phyloP scores from a whole-genome alignment of 2,797 vertebrate genomes.

The Lutjanus argentimaculatus region DNA sequence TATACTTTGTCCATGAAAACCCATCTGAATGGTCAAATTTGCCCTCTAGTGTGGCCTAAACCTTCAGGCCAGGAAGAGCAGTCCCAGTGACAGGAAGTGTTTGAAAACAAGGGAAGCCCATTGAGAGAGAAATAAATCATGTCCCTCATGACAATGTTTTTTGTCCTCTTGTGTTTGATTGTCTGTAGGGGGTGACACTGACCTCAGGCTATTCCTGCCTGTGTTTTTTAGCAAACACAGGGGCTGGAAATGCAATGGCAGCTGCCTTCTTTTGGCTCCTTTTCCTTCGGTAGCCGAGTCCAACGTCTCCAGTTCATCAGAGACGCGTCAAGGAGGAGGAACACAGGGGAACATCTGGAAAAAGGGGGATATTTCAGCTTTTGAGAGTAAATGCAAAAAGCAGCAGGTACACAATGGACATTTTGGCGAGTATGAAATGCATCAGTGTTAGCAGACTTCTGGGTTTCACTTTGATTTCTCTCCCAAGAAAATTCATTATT shows the following conservation, averaged over 20 bases:
- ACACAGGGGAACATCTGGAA: slow-evolving; percentile 82
- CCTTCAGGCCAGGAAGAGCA: slow-evolving; percentile 54
- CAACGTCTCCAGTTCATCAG: slow-evolving; percentile 74
- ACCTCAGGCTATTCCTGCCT: slow-evolving; percentile 64
- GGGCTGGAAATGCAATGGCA: slow-evolving; percentile 65
- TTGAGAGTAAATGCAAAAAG: slow-evolving; percentile 82
- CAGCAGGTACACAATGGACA: slow-evolving; percentile 83
- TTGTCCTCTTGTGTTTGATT: slow-evolving; percentile 66
- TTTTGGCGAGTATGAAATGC: slow-evolving; percentile 72
- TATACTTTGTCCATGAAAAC: slow-evolving; percentile 21
- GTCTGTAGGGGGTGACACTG: slow-evolving; percentile 62
- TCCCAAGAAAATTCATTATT: slow-evolving; percentile 75
- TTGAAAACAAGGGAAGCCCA: slow-evolving; percentile 76
- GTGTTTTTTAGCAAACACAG: slow-evolving; percentile 51
- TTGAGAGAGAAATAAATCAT: slow-evolving; percentile 72
- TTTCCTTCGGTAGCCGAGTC: slow-evolving; percentile 61
- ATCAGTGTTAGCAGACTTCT: slow-evolving; percentile 68
- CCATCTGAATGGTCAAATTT: slow-evolving; percentile 1
- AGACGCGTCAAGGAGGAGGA: slow-evolving; percentile 73
- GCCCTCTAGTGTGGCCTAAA: slow-evolving; percentile 27
- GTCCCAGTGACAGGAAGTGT: slow-evolving; percentile 70
- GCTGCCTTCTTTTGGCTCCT: slow-evolving; percentile 61
- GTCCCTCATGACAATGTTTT: slow-evolving; percentile 60
- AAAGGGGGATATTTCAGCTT: slow-evolving; percentile 68
- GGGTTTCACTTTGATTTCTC: slow-evolving; percentile 70